These are phyloP conservation scores for Anhinga anhinga DNA, from an alignment of 2,113 vertebrate species.

Conservation along the genomic window DNA sequence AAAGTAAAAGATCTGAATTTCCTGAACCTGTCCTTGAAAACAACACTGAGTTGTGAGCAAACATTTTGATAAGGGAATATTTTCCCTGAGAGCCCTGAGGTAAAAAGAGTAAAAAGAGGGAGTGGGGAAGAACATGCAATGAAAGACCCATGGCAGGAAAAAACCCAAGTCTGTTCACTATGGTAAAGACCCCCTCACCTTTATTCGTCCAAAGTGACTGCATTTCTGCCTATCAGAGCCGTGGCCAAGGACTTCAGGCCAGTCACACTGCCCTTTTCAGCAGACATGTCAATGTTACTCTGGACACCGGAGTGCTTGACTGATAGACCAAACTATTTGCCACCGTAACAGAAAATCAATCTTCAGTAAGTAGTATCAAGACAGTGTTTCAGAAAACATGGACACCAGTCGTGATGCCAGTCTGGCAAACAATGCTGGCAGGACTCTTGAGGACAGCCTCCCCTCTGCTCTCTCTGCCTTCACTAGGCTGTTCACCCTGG, in stretches of 20 bases:
- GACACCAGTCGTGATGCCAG: neutral
- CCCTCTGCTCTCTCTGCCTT: neutral
- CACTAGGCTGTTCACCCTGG: fast-evolving
- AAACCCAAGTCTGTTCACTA: neutral
- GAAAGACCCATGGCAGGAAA: neutral
- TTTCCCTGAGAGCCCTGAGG: neutral
- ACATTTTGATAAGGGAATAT: neutral
- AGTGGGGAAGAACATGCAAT: neutral
- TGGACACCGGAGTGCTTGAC: neutral
- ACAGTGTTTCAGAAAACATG: neutral
- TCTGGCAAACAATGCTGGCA: neutral
- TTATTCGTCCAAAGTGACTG: neutral
- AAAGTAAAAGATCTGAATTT: neutral
- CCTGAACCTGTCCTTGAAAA: neutral
- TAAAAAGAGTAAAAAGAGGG: neutral
- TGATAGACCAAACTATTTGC: neutral
- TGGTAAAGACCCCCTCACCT: neutral
- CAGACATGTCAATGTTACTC: neutral
- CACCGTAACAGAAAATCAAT: neutral
- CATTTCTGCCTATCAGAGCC: neutral
- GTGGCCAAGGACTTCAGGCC: neutral
- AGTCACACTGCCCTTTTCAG: fast-evolving
- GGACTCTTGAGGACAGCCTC: neutral
- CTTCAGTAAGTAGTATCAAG: neutral
- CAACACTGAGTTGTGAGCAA: neutral